phyloP scores from a whole-genome alignment of 2,888 invertebrate species.

The Lasioglossum lativentre region DNA sequence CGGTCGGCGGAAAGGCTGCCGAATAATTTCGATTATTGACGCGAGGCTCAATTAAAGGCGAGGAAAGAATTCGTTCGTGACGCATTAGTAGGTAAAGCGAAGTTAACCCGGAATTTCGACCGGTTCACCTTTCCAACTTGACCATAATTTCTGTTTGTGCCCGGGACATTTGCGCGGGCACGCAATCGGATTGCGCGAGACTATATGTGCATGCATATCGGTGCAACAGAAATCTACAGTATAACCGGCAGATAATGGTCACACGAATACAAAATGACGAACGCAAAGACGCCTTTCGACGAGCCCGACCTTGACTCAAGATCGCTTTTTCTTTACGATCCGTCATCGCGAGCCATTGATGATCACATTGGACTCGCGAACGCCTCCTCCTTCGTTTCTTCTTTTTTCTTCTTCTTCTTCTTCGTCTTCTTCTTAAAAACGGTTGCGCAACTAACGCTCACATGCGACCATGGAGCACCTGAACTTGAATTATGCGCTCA shows the following conservation, averaged over 20 bases:
- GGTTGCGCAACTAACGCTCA: conserved; percentile 64
- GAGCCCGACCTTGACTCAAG: conserved; percentile 78
- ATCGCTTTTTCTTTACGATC: conserved; percentile 79
- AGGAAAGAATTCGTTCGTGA: conserved; percentile 44
- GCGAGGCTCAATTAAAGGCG: neutral
- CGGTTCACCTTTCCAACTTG: conserved; percentile 71
- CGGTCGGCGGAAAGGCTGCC: neutral
- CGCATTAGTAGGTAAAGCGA: conserved; percentile 26
- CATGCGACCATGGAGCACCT: conserved; percentile 64
- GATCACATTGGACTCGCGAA: conserved; percentile 66
- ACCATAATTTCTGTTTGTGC: conserved; percentile 55
- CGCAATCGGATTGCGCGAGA: conserved; percentile 35
- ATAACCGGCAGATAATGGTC: conserved; percentile 70
- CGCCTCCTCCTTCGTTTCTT: conserved; percentile 35
- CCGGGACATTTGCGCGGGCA: conserved; percentile 22
- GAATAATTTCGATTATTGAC: neutral
- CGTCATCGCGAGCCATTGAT: conserved; percentile 73
- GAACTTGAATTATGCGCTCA: conserved; percentile 69
- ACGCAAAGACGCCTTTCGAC: conserved; percentile 75
- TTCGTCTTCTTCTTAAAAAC: conserved; percentile 54
- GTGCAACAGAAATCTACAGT: conserved; percentile 41
- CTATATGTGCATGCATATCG: neutral
- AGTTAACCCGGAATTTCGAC: conserved; percentile 71
- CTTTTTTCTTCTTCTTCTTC: conserved; percentile 1
- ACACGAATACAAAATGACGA: conserved; percentile 75